Conservation (phyloP, 2,888 invertebrate species). For the Tetranychus truncatus region DNA sequence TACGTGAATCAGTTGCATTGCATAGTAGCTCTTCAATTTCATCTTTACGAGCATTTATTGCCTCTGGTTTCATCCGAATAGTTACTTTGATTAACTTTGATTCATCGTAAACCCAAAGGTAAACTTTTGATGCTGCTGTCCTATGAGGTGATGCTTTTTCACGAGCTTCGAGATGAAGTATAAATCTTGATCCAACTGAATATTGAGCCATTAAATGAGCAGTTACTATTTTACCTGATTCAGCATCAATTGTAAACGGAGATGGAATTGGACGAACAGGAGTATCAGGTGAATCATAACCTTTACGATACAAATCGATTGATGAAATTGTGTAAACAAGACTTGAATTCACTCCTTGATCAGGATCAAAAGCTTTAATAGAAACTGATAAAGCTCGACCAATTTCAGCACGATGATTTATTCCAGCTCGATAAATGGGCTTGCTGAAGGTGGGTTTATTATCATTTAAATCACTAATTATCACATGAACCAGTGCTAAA, state of each 20-base stretch:
- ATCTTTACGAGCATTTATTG: slow-evolving; percentile 49
- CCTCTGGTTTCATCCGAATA: slow-evolving; percentile 57
- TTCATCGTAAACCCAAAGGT: slow-evolving; percentile 75
- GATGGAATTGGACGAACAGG: slow-evolving; percentile 45
- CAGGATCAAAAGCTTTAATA: slow-evolving; percentile 56
- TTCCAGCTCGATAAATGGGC: slow-evolving; percentile 14
- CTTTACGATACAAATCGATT: slow-evolving; percentile 9
- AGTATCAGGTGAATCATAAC: slow-evolving; percentile 13
- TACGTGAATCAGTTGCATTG: slow-evolving; percentile 53
- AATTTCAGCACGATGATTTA: slow-evolving; percentile 29
- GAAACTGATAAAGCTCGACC: slow-evolving; percentile 52
- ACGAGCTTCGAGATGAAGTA: slow-evolving; percentile 60
- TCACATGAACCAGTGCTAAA: slow-evolving; percentile 50
- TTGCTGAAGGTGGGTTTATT: slow-evolving; percentile 62
- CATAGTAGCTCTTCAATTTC: slow-evolving; percentile 37
- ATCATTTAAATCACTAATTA: slow-evolving; percentile 80
- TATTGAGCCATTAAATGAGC: slow-evolving; percentile 69
- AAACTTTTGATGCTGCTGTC: slow-evolving; percentile 53
- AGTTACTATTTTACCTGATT: slow-evolving; percentile 51
- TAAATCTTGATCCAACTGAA: slow-evolving; percentile 59
- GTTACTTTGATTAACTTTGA: slow-evolving; percentile 64
- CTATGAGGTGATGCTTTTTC: slow-evolving; percentile 60
- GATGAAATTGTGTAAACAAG: slow-evolving; percentile 12
- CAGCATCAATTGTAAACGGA: slow-evolving; percentile 54
- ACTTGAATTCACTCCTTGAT: slow-evolving; percentile 38